These are phyloP conservation scores for Ooceraea biroi DNA, from an alignment of 1,140 invertebrate genomes.

Conservation along the genomic window DNA sequence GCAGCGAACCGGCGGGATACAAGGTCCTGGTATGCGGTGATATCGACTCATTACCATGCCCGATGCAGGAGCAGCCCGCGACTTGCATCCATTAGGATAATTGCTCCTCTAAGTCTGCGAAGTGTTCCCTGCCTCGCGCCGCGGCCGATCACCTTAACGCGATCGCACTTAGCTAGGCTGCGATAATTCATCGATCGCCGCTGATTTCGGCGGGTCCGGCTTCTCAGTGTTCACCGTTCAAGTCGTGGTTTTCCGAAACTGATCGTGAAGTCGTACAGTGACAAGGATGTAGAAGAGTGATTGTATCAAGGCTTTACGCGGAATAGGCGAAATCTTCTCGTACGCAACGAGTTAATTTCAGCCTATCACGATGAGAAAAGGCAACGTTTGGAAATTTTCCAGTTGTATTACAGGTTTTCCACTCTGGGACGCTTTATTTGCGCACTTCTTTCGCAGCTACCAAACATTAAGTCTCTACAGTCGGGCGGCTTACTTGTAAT, in stretches of 20 bases:
- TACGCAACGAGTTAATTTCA: too few relatives aligned
- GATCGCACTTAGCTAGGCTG: conserved; percentile 56
- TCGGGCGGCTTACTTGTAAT: too few relatives aligned
- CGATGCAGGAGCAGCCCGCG: conserved; percentile 82
- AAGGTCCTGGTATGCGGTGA: conserved; percentile 86
- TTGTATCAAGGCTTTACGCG: too few relatives aligned
- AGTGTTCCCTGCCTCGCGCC: conserved; percentile 73
- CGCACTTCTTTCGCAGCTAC: too few relatives aligned
- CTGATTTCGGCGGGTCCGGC: conserved; percentile 28
- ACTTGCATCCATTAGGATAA: conserved; percentile 87
- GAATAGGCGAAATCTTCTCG: too few relatives aligned
- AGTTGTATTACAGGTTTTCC: too few relatives aligned
- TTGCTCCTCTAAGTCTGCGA: conserved; percentile 82
- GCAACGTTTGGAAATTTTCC: too few relatives aligned
- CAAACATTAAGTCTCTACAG: too few relatives aligned
- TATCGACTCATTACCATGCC: conserved; percentile 87
- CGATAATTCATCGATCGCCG: conserved; percentile 77
- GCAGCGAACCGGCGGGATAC: conserved; percentile 78
- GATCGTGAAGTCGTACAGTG: too few relatives aligned
- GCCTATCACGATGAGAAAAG: too few relatives aligned
- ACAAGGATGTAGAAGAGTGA: too few relatives aligned
- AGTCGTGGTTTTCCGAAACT: not conserved
- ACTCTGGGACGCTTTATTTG: too few relatives aligned
- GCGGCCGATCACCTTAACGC: conserved; percentile 76
- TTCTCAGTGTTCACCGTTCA: conserved; percentile 13